Percentiles rank a stretch among this genome's conserved stretches.
phyloP scores from a whole-genome alignment of 2,888 invertebrate species.

The Lasioglossum calceatum region DNA sequence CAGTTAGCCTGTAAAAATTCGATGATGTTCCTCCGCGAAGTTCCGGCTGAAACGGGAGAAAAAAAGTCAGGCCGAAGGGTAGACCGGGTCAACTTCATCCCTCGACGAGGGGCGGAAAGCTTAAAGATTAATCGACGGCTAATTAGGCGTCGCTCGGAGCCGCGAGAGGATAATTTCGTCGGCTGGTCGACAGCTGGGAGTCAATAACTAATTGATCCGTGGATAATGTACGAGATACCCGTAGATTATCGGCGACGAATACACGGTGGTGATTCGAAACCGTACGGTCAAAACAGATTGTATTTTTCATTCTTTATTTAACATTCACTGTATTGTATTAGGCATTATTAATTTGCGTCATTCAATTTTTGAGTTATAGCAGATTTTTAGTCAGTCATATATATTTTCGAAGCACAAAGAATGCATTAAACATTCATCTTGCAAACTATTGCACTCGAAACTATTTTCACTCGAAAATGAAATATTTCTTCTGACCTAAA shows the following conservation, averaged over 20 bases:
- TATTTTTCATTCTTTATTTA: background rate
- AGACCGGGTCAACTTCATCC: background rate
- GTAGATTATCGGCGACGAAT: background rate
- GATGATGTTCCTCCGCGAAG: slow-evolving; percentile 27
- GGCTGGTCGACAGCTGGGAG: slow-evolving; percentile 27
- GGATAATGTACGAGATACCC: background rate
- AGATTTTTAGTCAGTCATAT: background rate
- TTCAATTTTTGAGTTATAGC: background rate
- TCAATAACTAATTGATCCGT: slow-evolving; percentile 23
- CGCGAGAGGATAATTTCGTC: slow-evolving; percentile 36
- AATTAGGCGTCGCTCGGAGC: slow-evolving; percentile 26
- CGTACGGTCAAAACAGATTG: background rate
- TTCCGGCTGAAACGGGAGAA: background rate
- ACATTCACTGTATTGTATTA: background rate
- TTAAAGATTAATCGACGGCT: slow-evolving; percentile 42
- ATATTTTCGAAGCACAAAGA: background rate
- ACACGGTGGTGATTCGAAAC: background rate
- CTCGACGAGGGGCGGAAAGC: background rate
- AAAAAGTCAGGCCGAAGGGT: background rate
- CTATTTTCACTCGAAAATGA: too few relatives aligned
- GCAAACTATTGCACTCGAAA: background rate
- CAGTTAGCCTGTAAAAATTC: slow-evolving; percentile 39
- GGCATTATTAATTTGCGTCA: too few relatives aligned
- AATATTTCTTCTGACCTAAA: too few relatives aligned
- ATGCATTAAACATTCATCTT: background rate